phyloP scores from a whole-genome alignment of 1,140 invertebrate genomes.

The Cotesia vestalis region DNA sequence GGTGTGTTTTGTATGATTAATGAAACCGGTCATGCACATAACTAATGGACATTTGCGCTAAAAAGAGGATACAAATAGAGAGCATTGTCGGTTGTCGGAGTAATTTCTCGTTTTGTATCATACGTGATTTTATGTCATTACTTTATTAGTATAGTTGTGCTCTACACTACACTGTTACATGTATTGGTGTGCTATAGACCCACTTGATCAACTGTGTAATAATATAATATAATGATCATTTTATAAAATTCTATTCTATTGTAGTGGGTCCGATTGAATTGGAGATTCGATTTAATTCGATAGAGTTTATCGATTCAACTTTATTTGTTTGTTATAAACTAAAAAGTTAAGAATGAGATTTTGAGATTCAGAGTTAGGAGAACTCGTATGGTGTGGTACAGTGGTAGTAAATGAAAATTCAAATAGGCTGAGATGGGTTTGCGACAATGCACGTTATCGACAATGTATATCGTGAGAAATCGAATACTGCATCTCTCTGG shows the following conservation, averaged over 20 bases:
- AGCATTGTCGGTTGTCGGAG: background rate
- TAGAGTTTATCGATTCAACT: no score
- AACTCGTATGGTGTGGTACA: no score
- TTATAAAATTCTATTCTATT: no score
- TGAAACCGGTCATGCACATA: conserved; percentile 11
- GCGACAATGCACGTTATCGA: conserved; percentile 23
- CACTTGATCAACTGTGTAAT: no score
- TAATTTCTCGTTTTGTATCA: background rate
- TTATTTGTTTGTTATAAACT: conserved; percentile 7
- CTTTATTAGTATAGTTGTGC: no score
- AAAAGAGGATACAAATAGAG: background rate
- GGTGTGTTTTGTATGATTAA: conserved; percentile 15
- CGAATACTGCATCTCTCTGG: conserved; percentile 34
- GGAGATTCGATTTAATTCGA: no score
- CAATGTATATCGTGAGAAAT: conserved; percentile 38
- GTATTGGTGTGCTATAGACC: no score
- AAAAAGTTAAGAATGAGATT: conserved; percentile 2
- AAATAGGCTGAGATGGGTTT: conserved; percentile 20
- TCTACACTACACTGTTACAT: no score
- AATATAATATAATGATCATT: no score
- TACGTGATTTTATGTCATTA: no score
- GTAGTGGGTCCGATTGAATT: no score
- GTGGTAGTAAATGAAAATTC: conserved; percentile 14
- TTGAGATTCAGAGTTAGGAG: background rate
- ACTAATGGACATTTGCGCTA: background rate